Evolutionary conservation across 1,140 invertebrate genomes (phyloP).

Genomic region (Leptinotarsa defecta): DNA sequence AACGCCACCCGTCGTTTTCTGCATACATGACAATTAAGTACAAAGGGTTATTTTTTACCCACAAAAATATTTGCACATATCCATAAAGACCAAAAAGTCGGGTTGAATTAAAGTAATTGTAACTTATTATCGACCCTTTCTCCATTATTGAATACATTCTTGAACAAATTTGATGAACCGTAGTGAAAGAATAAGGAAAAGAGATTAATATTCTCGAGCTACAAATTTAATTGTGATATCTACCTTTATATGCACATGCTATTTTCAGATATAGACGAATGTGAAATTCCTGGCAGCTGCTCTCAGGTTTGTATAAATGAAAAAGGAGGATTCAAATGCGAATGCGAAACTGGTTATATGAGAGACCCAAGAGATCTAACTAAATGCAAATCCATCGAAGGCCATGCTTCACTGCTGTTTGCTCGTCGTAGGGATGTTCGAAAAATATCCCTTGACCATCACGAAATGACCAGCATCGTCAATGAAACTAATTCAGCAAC

Average conservation of each 20-base stretch:
- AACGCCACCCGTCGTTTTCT: no score
- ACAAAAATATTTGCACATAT: no score
- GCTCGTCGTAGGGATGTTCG: conserved; percentile 85
- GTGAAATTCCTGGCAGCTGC: conserved; percentile 83
- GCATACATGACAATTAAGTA: no score
- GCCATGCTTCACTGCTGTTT: conserved; percentile 83
- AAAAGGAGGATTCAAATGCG: conserved; percentile 90
- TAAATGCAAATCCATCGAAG: conserved; percentile 85
- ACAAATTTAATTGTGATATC: neutral
- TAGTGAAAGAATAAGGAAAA: no score
- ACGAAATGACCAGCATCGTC: conserved; percentile 87
- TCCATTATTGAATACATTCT: no score
- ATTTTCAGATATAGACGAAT: conserved; percentile 85
- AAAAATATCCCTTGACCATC: conserved; percentile 86
- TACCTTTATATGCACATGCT: neutral
- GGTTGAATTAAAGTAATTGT: no score
- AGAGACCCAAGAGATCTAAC: conserved; percentile 81
- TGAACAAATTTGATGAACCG: no score
- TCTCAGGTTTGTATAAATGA: conserved; percentile 92
- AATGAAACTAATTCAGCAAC: conserved; percentile 86
- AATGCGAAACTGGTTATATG: conserved; percentile 85
- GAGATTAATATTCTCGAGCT: no score
- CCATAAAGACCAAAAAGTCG: no score
- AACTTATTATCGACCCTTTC: no score
- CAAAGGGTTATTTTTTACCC: no score